phyloP scores from a whole-genome alignment of 2,797 vertebrate species.

The Ceyx erithaca region DNA sequence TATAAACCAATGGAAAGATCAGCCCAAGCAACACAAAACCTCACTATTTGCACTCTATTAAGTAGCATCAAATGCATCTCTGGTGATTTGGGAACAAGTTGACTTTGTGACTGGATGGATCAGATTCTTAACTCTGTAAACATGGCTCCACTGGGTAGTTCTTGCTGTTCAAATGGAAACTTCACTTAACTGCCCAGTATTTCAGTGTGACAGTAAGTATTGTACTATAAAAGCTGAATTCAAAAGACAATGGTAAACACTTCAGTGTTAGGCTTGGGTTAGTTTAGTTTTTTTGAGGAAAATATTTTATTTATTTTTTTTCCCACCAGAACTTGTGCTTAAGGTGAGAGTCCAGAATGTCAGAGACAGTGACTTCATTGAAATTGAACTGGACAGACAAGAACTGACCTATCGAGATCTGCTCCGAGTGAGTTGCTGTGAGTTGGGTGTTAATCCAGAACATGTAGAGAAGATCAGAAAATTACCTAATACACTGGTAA shows the following conservation, averaged over 20 bases:
- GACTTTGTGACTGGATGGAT: background rate
- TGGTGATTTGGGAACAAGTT: background rate
- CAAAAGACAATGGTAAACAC: background rate
- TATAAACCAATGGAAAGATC: background rate
- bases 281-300: background rate
- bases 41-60: background rate
- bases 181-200: background rate
- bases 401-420: constrained; percentile 89
- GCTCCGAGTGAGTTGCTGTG: constrained; percentile 87
- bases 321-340: constrained; percentile 86
- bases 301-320: background rate
- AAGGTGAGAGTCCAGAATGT: constrained; percentile 91
- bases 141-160: background rate
- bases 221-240: background rate
- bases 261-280: background rate
- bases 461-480: constrained; percentile 93
- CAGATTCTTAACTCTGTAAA: background rate
- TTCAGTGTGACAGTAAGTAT: background rate
- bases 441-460: constrained; percentile 85
- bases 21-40: background rate
- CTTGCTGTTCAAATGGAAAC: background rate
- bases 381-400: constrained; percentile 92
- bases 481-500: constrained; percentile 90
- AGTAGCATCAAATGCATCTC: background rate
- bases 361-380: constrained; percentile 91